Base-by-base conservation (phyloP, 2,888 invertebrate species). In the Andrena bucephala region DNA sequence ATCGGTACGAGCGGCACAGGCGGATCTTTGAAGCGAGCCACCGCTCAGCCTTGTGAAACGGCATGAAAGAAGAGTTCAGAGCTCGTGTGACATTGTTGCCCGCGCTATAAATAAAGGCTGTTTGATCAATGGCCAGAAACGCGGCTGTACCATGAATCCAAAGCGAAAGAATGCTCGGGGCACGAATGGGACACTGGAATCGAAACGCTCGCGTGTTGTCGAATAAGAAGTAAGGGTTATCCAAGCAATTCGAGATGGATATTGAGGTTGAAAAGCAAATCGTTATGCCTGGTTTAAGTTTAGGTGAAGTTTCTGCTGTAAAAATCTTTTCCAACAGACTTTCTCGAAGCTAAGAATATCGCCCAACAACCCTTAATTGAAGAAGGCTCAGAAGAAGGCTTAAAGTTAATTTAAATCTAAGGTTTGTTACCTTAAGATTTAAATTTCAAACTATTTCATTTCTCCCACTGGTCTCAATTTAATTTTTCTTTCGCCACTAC, bases 101-200 rank as follows among this genome's bases (percentile, higher is more conserved):
- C 27, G 72, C 54, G 54, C 54, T 72, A 75, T 77, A 65, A 83
- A 77, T 79, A 85, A 87, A 83, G 77, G 59, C 20, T 86, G 87
- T 88, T 89, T 87, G 87, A 77, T 89, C 86, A 78, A 89, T 87
- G 77, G 10, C 57, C 5, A 68, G 68, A 70, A 75, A 77, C 27
- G 8, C 62, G 29, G 54, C 8, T 31, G 31, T 71, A 59, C 10
- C 65, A 16, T 62, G 73, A 74, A 67, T 42, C n/a, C 42, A 42
- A 65, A 68, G 42, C 60, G 70, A 71, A 71, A 74, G 74, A 29
- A 71, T 57, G 42, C 27, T 24, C 52, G n/a, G 52, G 42, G 20
- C 59, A 75, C 57, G 71, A 63, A 65, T 65, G 60, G 67, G 36
- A 81, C 77, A 78, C 69, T 48, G 8, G 70, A 62, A 67, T 36